Conservation (phyloP, 1,140 invertebrate species). For the Dryas iulia region DNA sequence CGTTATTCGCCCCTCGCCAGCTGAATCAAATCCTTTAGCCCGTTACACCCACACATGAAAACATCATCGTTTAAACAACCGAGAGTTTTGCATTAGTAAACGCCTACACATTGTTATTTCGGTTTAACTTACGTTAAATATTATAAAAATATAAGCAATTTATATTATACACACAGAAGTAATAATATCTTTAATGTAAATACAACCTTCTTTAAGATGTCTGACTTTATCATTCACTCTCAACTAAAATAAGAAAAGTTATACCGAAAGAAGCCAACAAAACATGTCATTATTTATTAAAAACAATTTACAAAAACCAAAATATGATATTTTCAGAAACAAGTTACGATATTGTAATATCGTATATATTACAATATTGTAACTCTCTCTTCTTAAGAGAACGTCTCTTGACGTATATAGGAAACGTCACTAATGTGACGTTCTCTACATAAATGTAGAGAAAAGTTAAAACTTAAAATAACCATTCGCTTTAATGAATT, state of each 20-base stretch:
- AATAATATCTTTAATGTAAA: background rate
- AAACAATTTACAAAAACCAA: background rate
- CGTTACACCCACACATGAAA: conserved; percentile 48
- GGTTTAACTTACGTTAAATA: background rate
- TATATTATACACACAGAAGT: background rate
- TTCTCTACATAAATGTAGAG: no score
- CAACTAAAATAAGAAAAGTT: background rate
- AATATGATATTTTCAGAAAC: background rate
- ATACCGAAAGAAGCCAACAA: no score
- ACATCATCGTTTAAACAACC: conserved; percentile 32
- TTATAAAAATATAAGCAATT: background rate
- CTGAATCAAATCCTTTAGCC: conserved; percentile 56
- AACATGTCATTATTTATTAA: no score
- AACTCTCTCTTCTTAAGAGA: no score
- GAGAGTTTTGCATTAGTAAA: conserved; percentile 7
- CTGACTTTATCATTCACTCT: background rate
- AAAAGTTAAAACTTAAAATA: no score
- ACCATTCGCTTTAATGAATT: no score
- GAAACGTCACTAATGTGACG: no score
- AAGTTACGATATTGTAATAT: no score
- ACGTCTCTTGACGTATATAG: no score
- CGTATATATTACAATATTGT: no score
- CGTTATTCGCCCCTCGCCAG: conserved; percentile 41
- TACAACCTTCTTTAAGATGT: background rate
- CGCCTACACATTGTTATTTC: conserved; percentile 8